These are phyloP conservation scores for Drosophila flavopinicola DNA, from an alignment of 2,888 invertebrate genomes.

Conservation along the genomic window DNA sequence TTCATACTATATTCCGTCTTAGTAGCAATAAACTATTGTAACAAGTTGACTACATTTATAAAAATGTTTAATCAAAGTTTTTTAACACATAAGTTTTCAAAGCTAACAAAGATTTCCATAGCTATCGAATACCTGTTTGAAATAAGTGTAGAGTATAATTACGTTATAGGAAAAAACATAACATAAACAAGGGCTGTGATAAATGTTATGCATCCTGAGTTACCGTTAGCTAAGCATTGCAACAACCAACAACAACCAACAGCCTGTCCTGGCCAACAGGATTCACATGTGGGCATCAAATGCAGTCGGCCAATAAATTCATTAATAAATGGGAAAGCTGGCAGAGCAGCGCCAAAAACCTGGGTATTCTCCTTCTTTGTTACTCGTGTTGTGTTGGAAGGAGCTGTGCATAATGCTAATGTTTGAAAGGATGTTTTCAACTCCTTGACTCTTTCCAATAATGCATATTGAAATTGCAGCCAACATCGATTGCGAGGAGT, in stretches of 20 bases:
- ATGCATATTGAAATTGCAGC: slow-evolving; percentile 53
- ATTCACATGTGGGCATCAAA: slow-evolving; percentile 53
- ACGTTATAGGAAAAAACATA: neutral
- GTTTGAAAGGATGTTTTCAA: slow-evolving; percentile 26
- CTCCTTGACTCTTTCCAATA: slow-evolving; percentile 15
- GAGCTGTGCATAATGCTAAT: slow-evolving; percentile 41
- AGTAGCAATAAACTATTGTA: too few species aligned
- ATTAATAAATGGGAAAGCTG: slow-evolving; percentile 51
- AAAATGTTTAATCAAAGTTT: too few species aligned
- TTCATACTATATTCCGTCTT: too few species aligned
- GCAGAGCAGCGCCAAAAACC: slow-evolving; percentile 33
- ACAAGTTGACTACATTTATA: too few species aligned
- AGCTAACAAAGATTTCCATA: neutral
- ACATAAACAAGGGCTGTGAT: slow-evolving; percentile 1
- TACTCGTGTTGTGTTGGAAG: slow-evolving; percentile 30
- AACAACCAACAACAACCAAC: neutral
- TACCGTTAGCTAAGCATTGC: neutral
- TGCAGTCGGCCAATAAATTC: slow-evolving; percentile 61
- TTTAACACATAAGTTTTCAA: too few species aligned
- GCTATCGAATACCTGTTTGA: neutral
- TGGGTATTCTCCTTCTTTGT: slow-evolving; percentile 37
- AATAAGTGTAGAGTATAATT: neutral
- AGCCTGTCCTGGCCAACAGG: slow-evolving; percentile 11
- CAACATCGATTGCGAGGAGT: slow-evolving; percentile 21
- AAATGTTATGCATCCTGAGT: neutral